phyloP scores from a whole-genome alignment of 1,140 invertebrate species.

The Drosophila pallidifrons region DNA sequence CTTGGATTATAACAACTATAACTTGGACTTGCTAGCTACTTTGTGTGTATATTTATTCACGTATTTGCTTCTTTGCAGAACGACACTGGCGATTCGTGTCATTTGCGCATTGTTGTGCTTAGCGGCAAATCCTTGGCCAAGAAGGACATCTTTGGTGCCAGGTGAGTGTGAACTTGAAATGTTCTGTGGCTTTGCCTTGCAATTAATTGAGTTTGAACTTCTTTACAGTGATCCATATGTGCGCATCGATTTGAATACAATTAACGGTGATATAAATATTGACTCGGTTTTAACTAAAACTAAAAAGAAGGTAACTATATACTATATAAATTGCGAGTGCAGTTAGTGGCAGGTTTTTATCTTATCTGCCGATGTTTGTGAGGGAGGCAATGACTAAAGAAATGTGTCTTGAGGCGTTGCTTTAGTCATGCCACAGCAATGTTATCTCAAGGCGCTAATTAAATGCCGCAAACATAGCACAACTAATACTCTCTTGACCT shows the following conservation, averaged over 20 bases:
- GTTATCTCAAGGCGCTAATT: slow-evolving; percentile 10
- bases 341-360: slow-evolving; percentile 31
- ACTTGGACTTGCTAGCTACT: not conserved
- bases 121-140: slow-evolving; percentile 96
- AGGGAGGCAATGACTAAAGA: slow-evolving; percentile 16
- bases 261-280: slow-evolving; percentile 93
- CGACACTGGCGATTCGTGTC: slow-evolving; percentile 90
- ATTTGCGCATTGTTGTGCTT: slow-evolving; percentile 93
- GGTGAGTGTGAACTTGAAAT: slow-evolving; percentile 87
- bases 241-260: slow-evolving; percentile 94
- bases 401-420: not conserved
- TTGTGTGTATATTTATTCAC: slow-evolving; percentile 11
- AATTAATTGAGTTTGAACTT: slow-evolving; percentile 15
- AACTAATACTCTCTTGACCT: slow-evolving; percentile 2
- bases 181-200: not conserved
- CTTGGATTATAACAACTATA: not conserved
- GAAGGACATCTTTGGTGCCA: slow-evolving; percentile 99
- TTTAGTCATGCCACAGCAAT: slow-evolving; percentile 2
- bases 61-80: slow-evolving; percentile 86
- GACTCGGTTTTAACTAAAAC: slow-evolving; percentile 97
- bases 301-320: slow-evolving; percentile 93
- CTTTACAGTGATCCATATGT: slow-evolving; percentile 97
- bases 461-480: not conserved
- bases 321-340: not conserved
- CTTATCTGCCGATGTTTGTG: slow-evolving; percentile 47